Conservation (phyloP, 2,113 vertebrate genomes). For the Anas platyrhynchos region DNA sequence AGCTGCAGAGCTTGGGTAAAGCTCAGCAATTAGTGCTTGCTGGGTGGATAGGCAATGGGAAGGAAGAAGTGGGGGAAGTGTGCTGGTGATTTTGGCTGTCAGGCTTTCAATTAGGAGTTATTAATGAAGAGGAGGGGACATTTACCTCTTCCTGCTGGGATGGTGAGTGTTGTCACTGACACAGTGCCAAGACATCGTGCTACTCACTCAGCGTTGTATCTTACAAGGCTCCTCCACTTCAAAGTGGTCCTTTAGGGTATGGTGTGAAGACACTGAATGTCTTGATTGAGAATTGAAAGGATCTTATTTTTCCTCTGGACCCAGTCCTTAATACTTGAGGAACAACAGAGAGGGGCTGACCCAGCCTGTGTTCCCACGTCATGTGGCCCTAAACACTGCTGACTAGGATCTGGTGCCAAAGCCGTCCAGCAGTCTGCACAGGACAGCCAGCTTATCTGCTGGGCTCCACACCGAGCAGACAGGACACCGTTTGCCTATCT, state of each 20-base stretch:
- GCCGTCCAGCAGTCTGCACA: not conserved
- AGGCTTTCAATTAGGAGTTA: not conserved
- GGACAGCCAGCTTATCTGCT: not conserved
- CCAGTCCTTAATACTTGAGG: not conserved
- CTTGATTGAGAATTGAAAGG: not conserved
- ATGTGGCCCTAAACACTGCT: not conserved
- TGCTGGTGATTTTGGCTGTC: not conserved
- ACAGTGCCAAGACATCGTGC: not conserved
- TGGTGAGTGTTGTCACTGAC: not conserved
- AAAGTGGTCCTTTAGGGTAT: not conserved
- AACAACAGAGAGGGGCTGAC: not conserved
- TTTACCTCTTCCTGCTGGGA: not conserved
- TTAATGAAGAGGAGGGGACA: not conserved
- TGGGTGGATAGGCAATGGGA: not conserved
- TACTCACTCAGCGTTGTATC: rapidly evolving
- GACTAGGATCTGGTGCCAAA: not conserved
- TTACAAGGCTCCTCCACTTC: not conserved
- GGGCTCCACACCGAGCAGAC: not conserved
- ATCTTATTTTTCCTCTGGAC: not conserved
- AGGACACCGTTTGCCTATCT: not conserved
- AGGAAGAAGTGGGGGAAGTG: not conserved
- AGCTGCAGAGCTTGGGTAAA: not conserved
- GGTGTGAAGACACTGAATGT: not conserved
- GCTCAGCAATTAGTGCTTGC: not conserved
- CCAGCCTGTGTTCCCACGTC: not conserved